These are phyloP conservation scores for Mythimna ferrago DNA, from an alignment of 2,888 invertebrate genomes.

Conservation along the genomic window DNA sequence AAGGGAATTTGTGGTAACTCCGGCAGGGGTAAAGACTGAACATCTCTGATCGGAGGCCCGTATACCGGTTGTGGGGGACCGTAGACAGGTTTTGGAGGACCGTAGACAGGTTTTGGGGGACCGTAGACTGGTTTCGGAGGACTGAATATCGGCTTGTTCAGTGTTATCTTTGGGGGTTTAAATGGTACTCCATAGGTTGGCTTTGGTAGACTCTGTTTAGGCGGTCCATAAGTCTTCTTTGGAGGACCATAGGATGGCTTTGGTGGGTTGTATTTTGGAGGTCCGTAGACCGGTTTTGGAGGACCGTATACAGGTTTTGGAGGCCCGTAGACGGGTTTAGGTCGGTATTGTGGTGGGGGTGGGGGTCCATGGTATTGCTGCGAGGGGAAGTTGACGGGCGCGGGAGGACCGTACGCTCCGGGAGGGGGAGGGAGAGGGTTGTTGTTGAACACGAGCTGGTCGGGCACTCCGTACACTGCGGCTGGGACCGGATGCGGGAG, in stretches of 20 bases:
- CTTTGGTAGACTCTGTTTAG: constrained; percentile 58
- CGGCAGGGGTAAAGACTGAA: constrained; percentile 44
- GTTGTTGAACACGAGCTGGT: constrained; percentile 78
- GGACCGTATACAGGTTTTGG: constrained; percentile 82
- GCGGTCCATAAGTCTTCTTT: constrained; percentile 75
- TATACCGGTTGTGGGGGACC: constrained; percentile 56
- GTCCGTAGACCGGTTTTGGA: constrained; percentile 80
- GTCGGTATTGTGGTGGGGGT: constrained; percentile 80
- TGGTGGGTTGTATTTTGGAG: constrained; percentile 75
- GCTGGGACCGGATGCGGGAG: constrained; percentile 87
- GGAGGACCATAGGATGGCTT: constrained; percentile 81
- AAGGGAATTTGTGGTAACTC: constrained; percentile 47
- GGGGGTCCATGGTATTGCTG: constrained; percentile 89
- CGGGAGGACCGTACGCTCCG: constrained; percentile 88
- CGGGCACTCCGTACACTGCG: constrained; percentile 91
- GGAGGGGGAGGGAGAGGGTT: constrained; percentile 78
- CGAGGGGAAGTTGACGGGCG: constrained; percentile 83
- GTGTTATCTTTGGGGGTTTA: constrained; percentile 76
- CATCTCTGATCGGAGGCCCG: constrained; percentile 42
- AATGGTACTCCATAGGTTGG: constrained; percentile 78
- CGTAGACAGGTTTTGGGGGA: constrained; percentile 52
- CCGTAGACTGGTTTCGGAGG: constrained; percentile 56
- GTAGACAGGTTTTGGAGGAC: constrained; percentile 55
- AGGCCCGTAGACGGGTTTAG: constrained; percentile 81
- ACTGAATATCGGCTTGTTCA: constrained; percentile 71